phyloP scores from a whole-genome alignment of 2,797 vertebrate genomes.

The Tenualosa thibaudeaui region DNA sequence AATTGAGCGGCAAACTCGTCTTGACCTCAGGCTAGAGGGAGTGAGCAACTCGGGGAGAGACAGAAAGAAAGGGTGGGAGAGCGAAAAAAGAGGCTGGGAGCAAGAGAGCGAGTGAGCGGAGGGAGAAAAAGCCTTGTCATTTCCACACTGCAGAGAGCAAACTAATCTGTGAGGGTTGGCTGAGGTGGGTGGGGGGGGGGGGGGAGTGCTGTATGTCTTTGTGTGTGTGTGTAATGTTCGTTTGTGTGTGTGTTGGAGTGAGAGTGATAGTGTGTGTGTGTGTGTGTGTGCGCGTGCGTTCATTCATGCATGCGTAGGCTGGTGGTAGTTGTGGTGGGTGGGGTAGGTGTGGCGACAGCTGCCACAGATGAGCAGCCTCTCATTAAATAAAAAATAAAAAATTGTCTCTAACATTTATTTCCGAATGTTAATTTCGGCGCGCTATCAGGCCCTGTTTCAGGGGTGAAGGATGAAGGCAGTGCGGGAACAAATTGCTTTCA shows the following conservation, averaged over 20 bases:
- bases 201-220: neutral
- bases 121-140: conserved; percentile 45
- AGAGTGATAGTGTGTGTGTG: neutral
- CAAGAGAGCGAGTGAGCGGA: neutral
- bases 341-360: neutral
- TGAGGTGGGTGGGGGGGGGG: conserved; percentile 23
- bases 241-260: neutral
- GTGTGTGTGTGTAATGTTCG: neutral
- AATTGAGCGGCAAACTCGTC: conserved; percentile 66
- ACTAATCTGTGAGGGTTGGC: conserved; percentile 57
- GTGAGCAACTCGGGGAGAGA: neutral
- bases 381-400: conserved; percentile 48
- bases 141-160: conserved; percentile 52
- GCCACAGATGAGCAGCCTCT: conserved; percentile 3
- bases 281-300: neutral
- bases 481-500: conserved; percentile 71
- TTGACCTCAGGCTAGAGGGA: conserved; percentile 56
- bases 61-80: neutral
- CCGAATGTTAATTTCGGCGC: conserved; percentile 65
- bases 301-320: neutral
- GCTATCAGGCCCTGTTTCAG: conserved; percentile 62
- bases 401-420: conserved; percentile 61
- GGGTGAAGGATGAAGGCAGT: conserved; percentile 62
- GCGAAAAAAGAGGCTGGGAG: neutral
- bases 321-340: neutral